Evolutionary conservation across 2,113 vertebrate genomes (phyloP).

Genomic region (Brachypteracias leptosomus): DNA sequence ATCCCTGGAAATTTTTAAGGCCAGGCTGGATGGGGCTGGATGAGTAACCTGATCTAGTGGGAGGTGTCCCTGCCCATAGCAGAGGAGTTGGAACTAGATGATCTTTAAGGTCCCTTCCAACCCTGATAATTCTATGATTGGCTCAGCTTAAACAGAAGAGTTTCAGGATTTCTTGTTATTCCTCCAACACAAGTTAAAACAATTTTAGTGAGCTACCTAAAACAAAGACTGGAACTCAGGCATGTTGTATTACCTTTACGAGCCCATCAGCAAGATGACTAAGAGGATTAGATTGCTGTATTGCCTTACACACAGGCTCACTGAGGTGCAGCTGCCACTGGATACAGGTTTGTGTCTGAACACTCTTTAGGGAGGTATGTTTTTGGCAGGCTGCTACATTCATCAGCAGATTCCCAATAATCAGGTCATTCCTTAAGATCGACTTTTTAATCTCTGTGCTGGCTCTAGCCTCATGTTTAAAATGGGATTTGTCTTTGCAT

Average conservation of each 20-base stretch:
- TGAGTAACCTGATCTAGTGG: no score
- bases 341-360: not conserved
- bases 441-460: not conserved
- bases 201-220: not conserved
- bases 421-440: not conserved
- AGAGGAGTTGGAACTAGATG: no score
- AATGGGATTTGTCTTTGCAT: not conserved
- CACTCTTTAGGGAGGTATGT: fast-evolving
- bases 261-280: not conserved
- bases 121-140: no score
- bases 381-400: not conserved
- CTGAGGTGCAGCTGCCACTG: not conserved
- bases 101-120: no score
- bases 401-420: not conserved
- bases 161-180: not conserved
- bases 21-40: no score
- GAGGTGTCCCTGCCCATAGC: no score
- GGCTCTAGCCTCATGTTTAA: not conserved
- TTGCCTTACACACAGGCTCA: not conserved
- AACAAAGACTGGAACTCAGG: not conserved
- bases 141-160: not conserved
- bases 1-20: no score
- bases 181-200: not conserved
- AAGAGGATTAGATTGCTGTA: not conserved
- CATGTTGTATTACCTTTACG: not conserved